phyloP scores from a whole-genome alignment of 2,113 vertebrate genomes.

The Dinomys branickii region DNA sequence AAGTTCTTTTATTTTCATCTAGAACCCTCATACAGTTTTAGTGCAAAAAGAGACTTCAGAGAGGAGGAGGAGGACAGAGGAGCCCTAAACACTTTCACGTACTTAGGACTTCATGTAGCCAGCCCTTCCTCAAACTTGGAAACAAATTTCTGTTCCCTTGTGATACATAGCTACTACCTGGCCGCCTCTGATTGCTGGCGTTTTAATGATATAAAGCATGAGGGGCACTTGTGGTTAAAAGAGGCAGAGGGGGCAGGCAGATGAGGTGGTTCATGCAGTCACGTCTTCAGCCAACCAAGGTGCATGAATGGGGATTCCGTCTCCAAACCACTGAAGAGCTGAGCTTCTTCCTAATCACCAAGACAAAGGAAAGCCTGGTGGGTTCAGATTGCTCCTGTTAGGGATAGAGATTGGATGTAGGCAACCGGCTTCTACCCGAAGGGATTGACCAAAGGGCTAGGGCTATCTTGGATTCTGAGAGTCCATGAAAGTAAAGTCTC shows the following conservation, averaged over 20 bases:
- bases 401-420: neutral
- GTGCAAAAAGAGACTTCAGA: neutral
- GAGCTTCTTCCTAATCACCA: neutral
- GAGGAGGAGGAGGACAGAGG: neutral
- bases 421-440: neutral
- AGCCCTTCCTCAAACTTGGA: neutral
- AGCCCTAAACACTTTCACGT: neutral
- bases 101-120: neutral
- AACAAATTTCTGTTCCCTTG: neutral
- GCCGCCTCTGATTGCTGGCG: neutral
- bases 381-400: neutral
- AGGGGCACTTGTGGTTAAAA: neutral
- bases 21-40: neutral
- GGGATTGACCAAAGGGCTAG: neutral
- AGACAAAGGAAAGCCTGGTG: neutral
- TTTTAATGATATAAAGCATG: neutral
- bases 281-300: neutral
- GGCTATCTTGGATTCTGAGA: neutral
- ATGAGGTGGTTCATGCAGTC: neutral
- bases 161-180: neutral
- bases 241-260: neutral
- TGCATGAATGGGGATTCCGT: too few species aligned
- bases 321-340: neutral
- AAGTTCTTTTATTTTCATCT: neutral
- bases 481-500: neutral